Evolutionary conservation across 2,797 vertebrate species (phyloP), one percentile per base, ranked within the genome.

Genomic region (Trachops cirrhosus): DNA sequence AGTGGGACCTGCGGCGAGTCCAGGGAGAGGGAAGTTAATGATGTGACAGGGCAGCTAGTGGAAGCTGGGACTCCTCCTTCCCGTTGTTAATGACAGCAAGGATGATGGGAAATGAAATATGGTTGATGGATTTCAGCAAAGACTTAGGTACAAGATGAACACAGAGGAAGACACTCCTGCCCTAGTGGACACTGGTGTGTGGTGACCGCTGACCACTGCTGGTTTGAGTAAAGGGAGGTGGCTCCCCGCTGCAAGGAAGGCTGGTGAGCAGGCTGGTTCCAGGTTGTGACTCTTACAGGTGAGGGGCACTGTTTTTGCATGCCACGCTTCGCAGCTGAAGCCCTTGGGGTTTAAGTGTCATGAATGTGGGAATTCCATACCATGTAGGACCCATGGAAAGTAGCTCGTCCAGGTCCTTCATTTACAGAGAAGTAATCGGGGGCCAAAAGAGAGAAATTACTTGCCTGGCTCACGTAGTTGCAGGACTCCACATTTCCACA

Each of bases 11-110:
- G 32, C 21, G 44, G 6, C n/a, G 92, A 89, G 90, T 80, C 91
- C 29, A 41, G 92, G 91, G 95, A 96, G 79, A 96, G 94, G 67
- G n/a, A 94, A 95, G 82, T 95, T 94, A 95, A 95, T 95, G 96
- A 91, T 46, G 46, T 89, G 83, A 73, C 68, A 11, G 68, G 57
- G 87, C 71, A 93, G 78, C 70, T 32, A 9, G 39, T 77, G 86
- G 78, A 94, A 94, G 70, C 90, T 93, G 73, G 67, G 74, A 37
- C 80, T 94, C 88, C 67, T 48, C 24, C 26, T 91, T 91, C 52
- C 26, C 34, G 18, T 96, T 97, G 84, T 80, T 97, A 93, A 80
- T 54, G 85, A 68, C 57, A 48, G n/a, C 50, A 79, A 85, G 2
- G 74, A 91, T 94, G 80, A 75, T 62, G 86, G 91, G 73, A 86